Percentiles rank a stretch among this genome's conserved stretches.
Evolutionary conservation across 2,113 vertebrate species (phyloP).

Genomic region (Butorides virescens): DNA sequence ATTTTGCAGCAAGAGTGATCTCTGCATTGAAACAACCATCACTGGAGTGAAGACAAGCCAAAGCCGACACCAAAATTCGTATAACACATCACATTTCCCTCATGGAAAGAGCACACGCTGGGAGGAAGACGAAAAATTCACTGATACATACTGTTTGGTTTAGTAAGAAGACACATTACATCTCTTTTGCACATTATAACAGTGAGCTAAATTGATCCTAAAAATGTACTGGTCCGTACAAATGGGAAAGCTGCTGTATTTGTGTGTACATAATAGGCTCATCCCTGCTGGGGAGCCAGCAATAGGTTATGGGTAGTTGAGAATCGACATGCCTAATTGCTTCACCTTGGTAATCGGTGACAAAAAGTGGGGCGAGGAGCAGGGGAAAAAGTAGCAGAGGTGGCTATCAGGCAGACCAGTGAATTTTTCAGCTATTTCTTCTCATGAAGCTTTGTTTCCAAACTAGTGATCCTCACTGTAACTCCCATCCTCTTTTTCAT

Average conservation of each 20-base stretch:
- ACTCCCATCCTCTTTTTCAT: conserved; percentile 48
- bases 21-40: not conserved
- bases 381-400: not conserved
- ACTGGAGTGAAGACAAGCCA: not conserved
- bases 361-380: not conserved
- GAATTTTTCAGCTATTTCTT: conserved; percentile 44
- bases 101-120: not conserved
- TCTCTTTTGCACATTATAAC: not conserved
- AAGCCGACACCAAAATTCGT: not conserved
- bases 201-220: conserved; percentile 35
- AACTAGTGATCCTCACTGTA: conserved; percentile 19
- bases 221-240: not conserved
- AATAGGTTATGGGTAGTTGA: conserved; percentile 47
- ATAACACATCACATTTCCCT: not conserved
- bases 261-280: not conserved
- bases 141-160: not conserved
- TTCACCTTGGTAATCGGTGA: conserved; percentile 23
- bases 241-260: not conserved
- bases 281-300: conserved; percentile 21
- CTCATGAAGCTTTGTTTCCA: not conserved
- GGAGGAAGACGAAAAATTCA: not conserved
- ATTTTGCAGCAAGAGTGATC: not conserved
- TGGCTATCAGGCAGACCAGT: not conserved
- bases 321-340: conserved; percentile 43
- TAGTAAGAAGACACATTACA: not conserved